phyloP scores from a whole-genome alignment of 2,797 vertebrate species.

The Malurus splendens region DNA sequence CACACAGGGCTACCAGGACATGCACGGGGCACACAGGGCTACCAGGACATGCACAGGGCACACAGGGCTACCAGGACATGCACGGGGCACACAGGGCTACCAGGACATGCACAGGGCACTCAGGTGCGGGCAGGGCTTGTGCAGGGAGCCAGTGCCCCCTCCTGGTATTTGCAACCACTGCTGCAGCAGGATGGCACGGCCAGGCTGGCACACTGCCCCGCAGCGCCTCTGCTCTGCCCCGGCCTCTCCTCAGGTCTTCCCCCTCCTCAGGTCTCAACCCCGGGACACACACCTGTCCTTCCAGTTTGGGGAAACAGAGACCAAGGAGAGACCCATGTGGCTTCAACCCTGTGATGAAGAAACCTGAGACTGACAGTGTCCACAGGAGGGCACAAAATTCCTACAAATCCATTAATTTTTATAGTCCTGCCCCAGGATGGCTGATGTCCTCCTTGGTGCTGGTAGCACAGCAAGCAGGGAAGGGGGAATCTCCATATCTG shows the following conservation, averaged over 20 bases:
- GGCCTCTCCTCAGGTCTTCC: not conserved
- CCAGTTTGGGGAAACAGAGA: not conserved
- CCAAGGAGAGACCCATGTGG: not conserved
- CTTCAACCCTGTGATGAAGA: not conserved
- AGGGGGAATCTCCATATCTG: not conserved
- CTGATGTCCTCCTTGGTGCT: not conserved
- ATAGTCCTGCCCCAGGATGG: not conserved
- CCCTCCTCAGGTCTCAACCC: not conserved
- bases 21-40: too few species aligned
- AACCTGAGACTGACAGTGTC: not conserved
- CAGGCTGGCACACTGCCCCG: not conserved
- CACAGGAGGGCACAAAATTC: not conserved
- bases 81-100: too few species aligned
- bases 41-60: too few species aligned
- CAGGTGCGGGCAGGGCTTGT: not conserved
- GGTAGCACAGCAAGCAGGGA: not conserved
- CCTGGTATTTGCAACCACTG: not conserved
- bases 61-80: too few species aligned
- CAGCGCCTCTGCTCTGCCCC: not conserved
- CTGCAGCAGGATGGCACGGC: not conserved
- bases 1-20: too few species aligned
- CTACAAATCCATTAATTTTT: not conserved
- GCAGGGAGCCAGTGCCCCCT: not conserved
- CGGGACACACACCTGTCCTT: accelerated
- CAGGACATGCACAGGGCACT: too few species aligned